These are phyloP conservation scores for Drosophila subpulchrella DNA, from an alignment of 1,140 invertebrate genomes.

Conservation along the genomic window DNA sequence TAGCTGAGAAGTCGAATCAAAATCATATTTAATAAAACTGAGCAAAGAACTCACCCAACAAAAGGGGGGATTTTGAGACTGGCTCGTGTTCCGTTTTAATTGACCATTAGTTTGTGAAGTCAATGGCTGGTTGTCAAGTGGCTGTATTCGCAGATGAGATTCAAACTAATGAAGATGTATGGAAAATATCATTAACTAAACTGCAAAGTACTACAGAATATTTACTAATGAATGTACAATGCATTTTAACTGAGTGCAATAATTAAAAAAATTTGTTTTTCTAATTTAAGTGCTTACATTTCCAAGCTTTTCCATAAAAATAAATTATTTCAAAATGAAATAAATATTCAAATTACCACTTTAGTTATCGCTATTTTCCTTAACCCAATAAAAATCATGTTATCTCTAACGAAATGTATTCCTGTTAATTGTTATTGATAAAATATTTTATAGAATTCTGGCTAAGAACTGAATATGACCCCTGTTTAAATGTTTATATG, in stretches of 20 bases:
- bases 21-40: constrained; percentile 27
- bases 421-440: background rate
- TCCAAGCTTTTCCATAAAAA: too few species aligned
- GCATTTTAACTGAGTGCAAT: too few species aligned
- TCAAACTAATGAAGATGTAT: background rate
- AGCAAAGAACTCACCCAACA: background rate
- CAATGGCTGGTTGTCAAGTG: background rate
- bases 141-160: background rate
- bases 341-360: too few species aligned
- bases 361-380: too few species aligned
- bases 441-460: background rate
- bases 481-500: background rate
- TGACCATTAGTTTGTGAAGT: background rate
- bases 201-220: too few species aligned
- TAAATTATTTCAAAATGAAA: too few species aligned
- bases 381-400: too few species aligned
- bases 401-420: background rate
- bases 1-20: constrained; percentile 8
- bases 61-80: constrained; percentile 1
- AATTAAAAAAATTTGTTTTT: too few species aligned
- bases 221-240: too few species aligned
- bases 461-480: background rate
- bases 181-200: background rate
- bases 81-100: constrained; percentile 24
- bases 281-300: too few species aligned